Conservation (phyloP, 1,140 invertebrate species). For the Drosophila azteca region DNA sequence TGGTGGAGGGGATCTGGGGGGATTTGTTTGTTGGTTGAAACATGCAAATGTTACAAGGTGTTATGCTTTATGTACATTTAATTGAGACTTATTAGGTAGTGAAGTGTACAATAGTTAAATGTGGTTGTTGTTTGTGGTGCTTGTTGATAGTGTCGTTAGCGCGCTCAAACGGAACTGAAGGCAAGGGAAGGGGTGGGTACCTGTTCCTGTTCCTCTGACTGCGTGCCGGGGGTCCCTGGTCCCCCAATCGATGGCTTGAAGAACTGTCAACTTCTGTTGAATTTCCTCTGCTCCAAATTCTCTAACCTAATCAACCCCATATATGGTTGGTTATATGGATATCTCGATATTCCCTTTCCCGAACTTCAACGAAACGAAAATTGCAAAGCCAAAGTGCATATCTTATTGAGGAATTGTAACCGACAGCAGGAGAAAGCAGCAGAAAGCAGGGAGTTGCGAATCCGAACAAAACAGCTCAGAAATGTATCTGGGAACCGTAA, state of each 20-base stretch:
- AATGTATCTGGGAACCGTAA: slow-evolving; percentile 29
- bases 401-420: slow-evolving; percentile 14
- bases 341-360: background rate
- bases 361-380: slow-evolving; percentile 1
- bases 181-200: background rate
- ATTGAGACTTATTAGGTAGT: slow-evolving; percentile 78
- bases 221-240: too few species aligned
- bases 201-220: too few species aligned
- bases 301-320: slow-evolving; percentile 23
- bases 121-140: slow-evolving; percentile 31
- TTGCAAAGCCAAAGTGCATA: slow-evolving; percentile 33
- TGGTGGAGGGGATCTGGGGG: background rate
- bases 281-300: background rate
- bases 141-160: slow-evolving; percentile 73
- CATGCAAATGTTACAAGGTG: slow-evolving; percentile 79
- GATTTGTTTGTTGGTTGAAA: slow-evolving; percentile 29
- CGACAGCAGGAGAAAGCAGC: background rate
- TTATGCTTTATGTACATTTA: slow-evolving; percentile 82
- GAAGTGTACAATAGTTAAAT: slow-evolving; percentile 59
- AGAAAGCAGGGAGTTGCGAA: background rate
- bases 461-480: slow-evolving; percentile 44
- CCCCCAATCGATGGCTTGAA: background rate
- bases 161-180: too few species aligned
- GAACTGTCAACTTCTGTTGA: background rate
- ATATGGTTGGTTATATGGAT: background rate